Evolutionary conservation across 2,888 invertebrate species (phyloP), one percentile per base, ranked within the genome.

Genomic region (Chloroclysta siterata): DNA sequence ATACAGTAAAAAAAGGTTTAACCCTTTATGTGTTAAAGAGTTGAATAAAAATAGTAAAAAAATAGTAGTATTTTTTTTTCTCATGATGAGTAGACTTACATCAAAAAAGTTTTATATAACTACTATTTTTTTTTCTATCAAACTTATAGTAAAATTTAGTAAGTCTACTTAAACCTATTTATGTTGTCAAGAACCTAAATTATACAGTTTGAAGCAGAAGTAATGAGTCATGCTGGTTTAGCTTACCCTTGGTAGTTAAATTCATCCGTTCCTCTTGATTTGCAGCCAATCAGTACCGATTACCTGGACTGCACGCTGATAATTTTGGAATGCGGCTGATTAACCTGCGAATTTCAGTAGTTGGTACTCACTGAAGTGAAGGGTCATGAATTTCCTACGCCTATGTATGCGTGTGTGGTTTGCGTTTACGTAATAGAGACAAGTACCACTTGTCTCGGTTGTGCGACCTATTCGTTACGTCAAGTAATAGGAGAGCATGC

Each of bases 241-340:
- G 83, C 90, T 89, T 77, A 93, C 93, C 90, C 74, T 86, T 93
- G 74, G 93, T 93, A 83, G 91, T 92, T 87, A 93, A 85, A 93
- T 93, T 93, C 93, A 93, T 93, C 81, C 91, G 91, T 85, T 79
- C 86, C 88, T 88, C 89, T 89, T 89, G 74, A 82, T 78, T 80
- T 80, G 76, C 85, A 81, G 82, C 81, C 88, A 90, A 90, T 91
- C 89, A 89, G 83, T 79, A 79, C 78, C 79, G 88, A 88, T 89
- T 85, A 82, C 81, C 84, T 80, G 83, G 84, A 82, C 81, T 83
- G 82, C 82, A 78, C 78, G 84, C 83, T 87, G 89, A 90, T 90
- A 92, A 87, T 87, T 87, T 87, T 79, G 91, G 90, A 85, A 91
- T 90, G 88, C 83, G 81, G 83, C 74, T 91, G 89, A 92, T 90